Evolutionary conservation across 2,888 invertebrate genomes (phyloP).

Genomic region (Agriopis marginaria): DNA sequence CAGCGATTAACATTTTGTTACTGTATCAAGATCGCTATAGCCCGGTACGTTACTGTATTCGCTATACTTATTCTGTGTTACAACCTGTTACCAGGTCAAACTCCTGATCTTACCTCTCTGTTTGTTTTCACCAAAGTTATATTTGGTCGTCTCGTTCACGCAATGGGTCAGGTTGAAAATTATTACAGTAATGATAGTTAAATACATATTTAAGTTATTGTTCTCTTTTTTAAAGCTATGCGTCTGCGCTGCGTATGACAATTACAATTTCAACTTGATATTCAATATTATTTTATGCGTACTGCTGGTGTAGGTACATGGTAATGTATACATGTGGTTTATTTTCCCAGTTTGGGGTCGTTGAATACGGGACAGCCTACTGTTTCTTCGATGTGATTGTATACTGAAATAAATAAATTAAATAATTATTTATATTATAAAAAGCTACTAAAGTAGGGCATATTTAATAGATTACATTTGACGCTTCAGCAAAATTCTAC

Average conservation of each 20-base stretch:
- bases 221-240: conserved; percentile 77
- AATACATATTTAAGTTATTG: conserved; percentile 85
- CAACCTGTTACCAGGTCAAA: conserved; percentile 85
- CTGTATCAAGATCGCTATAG: conserved; percentile 68
- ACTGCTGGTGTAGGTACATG: conserved; percentile 29
- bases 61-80: conserved; percentile 79
- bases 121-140: conserved; percentile 48
- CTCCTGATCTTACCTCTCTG: conserved; percentile 62
- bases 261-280: too few species aligned
- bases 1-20: conserved; percentile 46
- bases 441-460: too few species aligned
- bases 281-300: conserved; percentile 27
- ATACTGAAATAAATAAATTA: conserved; percentile 64
- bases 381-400: conserved; percentile 67
- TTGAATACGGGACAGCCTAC: conserved; percentile 62
- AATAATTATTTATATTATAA: not conserved
- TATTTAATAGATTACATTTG: too few species aligned
- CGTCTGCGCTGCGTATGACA: conserved; percentile 50
- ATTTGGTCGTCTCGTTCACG: conserved; percentile 60
- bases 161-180: conserved; percentile 77
- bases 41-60: conserved; percentile 76
- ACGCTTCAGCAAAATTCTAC: too few species aligned
- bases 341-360: conserved; percentile 19
- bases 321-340: conserved; percentile 12
- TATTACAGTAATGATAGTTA: conserved; percentile 85